Base-by-base conservation (phyloP, 2,113 vertebrate species). In the Eptesicus fuscus region DNA sequence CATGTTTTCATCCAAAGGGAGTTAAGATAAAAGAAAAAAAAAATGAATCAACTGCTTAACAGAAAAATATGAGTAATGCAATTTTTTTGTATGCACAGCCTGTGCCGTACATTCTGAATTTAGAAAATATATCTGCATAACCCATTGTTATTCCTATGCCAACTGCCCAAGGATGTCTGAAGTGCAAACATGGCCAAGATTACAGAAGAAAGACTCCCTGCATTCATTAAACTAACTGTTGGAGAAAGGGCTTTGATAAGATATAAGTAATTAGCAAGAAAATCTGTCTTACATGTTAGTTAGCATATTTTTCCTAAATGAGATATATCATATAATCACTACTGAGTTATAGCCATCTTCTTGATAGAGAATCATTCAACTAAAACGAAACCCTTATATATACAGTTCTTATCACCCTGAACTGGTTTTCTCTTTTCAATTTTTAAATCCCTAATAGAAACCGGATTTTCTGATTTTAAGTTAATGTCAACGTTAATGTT, bases 221-320 rank as follows among this genome's bases (percentile, higher is more conserved):
- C 10, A 35, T 63, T 96, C 37, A 70, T 82, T 83, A 84, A 47
- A 56, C 83, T 61, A 86, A 84, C 32, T 17, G 25, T 47, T 74
- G 37, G 56, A 56, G 20, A 78, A 88, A 84, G 11, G 51, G 5
- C 51, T 84, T 70, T 25, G 73, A 73, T 77, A 40, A 96, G 13
- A 87, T 28, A 84, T 16, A 90, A 30, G 12, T 59, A 82, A 90
- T 95, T 83, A 76, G 44, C 88, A 74, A 65, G 91, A 30, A 91
- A 92, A 86, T 88, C 23, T 23, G 51, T 40, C 69, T 65, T 92
- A 70, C 40, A n/a, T 49, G 70, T 40, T 25, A 42, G 30, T 90
- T 71, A 83, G 83, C 37, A 83, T 61, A 88, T n/a, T 94, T 93
- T 80, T 76, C 22, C 23, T 56, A 94, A 95, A 76, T 93, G 63